These are phyloP conservation scores for Pomacea maculata DNA, from an alignment of 1,140 invertebrate genomes.

Conservation along the genomic window DNA sequence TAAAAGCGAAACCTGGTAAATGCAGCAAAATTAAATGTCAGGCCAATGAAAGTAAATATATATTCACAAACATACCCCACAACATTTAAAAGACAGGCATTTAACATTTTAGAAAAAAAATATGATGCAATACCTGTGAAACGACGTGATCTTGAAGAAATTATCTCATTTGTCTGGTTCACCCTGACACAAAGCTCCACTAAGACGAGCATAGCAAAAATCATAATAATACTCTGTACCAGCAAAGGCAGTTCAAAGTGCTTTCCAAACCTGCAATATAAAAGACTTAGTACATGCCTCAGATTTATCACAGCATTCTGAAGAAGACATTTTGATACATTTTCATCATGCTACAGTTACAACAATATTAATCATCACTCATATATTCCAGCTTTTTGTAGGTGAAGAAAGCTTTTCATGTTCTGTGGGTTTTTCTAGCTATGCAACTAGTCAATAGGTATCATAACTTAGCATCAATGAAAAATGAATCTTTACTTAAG, in stretches of 20 bases:
- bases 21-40: neutral
- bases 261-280: slow-evolving; percentile 92
- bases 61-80: neutral
- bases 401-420: too few species aligned
- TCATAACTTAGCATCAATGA: too few species aligned
- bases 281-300: slow-evolving; percentile 28
- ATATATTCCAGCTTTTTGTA: too few species aligned
- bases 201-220: slow-evolving; percentile 94
- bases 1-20: neutral
- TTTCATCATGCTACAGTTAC: too few species aligned
- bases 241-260: slow-evolving; percentile 94
- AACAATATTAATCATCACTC: too few species aligned
- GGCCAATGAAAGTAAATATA: neutral
- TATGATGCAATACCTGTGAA: slow-evolving; percentile 79
- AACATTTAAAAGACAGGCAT: too few species aligned
- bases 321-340: too few species aligned
- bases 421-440: too few species aligned
- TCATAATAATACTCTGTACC: slow-evolving; percentile 97
- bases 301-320: too few species aligned
- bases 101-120: neutral
- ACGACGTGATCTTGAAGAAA: slow-evolving; percentile 77
- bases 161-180: slow-evolving; percentile 79
- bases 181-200: slow-evolving; percentile 92
- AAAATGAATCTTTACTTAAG: too few species aligned
- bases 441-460: too few species aligned